These are phyloP conservation scores for Pantala flavescens DNA, from an alignment of 1,140 invertebrate genomes.

Conservation along the genomic window DNA sequence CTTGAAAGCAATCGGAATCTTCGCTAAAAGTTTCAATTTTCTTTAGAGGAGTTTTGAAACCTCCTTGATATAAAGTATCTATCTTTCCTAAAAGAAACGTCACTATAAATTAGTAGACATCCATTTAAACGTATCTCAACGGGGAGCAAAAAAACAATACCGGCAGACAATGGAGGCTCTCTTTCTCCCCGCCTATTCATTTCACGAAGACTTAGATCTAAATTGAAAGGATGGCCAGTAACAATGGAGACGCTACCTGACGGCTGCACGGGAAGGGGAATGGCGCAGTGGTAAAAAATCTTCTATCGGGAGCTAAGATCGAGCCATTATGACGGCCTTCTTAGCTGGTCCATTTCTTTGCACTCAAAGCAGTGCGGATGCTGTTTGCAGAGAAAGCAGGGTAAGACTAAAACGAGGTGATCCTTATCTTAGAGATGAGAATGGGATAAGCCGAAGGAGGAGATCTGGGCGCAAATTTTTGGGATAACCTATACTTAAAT, in stretches of 20 bases:
- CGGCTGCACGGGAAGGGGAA: background rate
- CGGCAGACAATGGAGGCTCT: background rate
- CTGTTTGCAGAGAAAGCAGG: too few species aligned
- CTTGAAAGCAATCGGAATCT: too few species aligned
- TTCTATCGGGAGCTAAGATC: background rate
- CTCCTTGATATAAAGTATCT: background rate
- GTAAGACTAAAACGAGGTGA: too few species aligned
- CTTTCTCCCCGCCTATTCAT: background rate
- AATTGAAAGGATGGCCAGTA: background rate
- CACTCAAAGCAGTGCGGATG: too few species aligned
- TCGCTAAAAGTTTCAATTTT: too few species aligned
- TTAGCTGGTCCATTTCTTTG: too few species aligned
- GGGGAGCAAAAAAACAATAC: background rate
- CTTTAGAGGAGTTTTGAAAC: too few species aligned
- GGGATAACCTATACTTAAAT: too few species aligned
- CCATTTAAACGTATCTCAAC: background rate
- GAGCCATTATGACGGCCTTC: too few species aligned
- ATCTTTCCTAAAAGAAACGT: background rate
- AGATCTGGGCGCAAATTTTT: too few species aligned
- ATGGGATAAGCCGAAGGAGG: too few species aligned
- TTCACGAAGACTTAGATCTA: background rate
- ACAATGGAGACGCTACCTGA: background rate
- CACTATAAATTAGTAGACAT: background rate
- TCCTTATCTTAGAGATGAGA: too few species aligned
- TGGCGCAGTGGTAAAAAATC: background rate